Evolutionary conservation across 37 sponge, comb jelly and placozoan species (phyloP).

Genomic region (Diacarnus erythraeanus): DNA sequence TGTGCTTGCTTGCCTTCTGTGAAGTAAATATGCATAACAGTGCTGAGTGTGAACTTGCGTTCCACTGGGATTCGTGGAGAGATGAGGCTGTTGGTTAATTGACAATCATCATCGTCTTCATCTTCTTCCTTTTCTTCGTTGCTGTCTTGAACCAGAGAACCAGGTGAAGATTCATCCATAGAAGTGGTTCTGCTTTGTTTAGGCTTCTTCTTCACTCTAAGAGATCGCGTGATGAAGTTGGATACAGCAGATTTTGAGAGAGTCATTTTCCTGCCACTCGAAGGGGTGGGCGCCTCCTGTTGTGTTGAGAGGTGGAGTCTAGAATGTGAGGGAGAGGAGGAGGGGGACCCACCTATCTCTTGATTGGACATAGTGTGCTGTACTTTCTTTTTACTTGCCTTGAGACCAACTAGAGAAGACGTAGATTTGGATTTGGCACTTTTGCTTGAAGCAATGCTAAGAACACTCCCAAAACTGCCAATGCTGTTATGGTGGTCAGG

Average conservation of each 20-base stretch:
- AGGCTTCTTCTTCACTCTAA: constrained; percentile 18
- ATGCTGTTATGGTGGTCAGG: constrained; percentile 13
- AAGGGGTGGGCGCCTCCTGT: not conserved
- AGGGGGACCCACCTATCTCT: not conserved
- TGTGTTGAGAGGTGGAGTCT: not conserved
- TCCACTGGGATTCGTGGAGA: constrained; percentile 29
- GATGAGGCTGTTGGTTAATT: not conserved
- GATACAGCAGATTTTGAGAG: not conserved
- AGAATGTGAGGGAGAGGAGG: not conserved
- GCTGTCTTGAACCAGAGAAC: not conserved
- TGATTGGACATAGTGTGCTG: not conserved
- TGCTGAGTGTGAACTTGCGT: constrained; percentile 40
- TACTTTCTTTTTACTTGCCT: not conserved
- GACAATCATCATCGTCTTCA: not conserved
- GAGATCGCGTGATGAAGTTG: constrained; percentile 33
- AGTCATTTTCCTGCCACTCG: not conserved
- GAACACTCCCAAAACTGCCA: constrained; percentile 22
- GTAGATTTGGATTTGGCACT: constrained; percentile 19
- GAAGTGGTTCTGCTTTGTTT: not conserved
- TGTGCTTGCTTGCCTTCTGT: constrained; percentile 30
- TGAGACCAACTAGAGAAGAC: constrained; percentile 8
- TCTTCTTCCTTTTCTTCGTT: not conserved
- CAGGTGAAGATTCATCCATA: not conserved
- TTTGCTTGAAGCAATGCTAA: constrained; percentile 11
- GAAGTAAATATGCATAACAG: constrained; percentile 69